Conservation (phyloP, 2,797 vertebrate species). For the Benthosema pterotum region DNA sequence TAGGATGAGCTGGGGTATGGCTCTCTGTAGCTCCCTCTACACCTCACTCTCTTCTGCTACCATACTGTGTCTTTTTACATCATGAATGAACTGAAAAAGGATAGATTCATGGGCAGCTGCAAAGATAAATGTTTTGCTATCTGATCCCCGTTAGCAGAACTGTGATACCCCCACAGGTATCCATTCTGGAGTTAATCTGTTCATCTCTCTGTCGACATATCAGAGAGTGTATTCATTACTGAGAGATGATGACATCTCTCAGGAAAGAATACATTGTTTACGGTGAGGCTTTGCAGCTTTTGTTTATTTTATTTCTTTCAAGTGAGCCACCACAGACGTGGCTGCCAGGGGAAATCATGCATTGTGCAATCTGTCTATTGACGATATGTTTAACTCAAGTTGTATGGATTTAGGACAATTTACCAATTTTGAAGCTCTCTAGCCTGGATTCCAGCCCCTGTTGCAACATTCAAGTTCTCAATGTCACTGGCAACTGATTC, state of each 20-base stretch:
- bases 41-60: conserved; percentile 29
- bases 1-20: conserved; percentile 57
- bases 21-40: conserved; percentile 20
- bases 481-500: no score
- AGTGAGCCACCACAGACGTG: not conserved
- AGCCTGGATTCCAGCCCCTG: no score
- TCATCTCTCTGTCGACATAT: conserved; percentile 42
- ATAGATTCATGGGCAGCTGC: conserved; percentile 45
- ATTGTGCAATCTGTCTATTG: no score
- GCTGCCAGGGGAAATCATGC: not conserved
- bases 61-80: conserved; percentile 55
- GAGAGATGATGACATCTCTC: no score
- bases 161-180: conserved; percentile 18
- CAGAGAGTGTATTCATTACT: no score
- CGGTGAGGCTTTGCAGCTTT: no score
- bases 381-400: not conserved
- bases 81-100: conserved; percentile 69
- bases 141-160: conserved; percentile 43
- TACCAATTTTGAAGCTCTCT: conserved; percentile 15
- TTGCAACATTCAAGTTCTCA: no score
- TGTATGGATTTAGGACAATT: conserved; percentile 23
- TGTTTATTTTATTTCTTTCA: no score
- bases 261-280: not conserved
- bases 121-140: conserved; percentile 56
- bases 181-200: conserved; percentile 61